Evolutionary conservation across 2,888 invertebrate genomes (phyloP).

Genomic region (Melipona bicolor): DNA sequence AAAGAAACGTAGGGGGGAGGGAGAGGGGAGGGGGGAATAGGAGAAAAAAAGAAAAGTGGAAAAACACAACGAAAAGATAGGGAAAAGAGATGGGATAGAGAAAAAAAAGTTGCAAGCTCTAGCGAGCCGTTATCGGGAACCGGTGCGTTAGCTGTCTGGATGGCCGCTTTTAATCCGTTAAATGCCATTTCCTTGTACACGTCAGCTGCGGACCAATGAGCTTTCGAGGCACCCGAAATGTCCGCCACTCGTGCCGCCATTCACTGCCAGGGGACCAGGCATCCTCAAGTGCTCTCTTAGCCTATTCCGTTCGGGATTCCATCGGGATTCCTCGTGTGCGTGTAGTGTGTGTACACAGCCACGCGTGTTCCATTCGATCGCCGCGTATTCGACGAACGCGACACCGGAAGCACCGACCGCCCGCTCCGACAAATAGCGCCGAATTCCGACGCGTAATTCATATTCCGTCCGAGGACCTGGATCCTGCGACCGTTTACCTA

Average conservation of each 20-base stretch:
- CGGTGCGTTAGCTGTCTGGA: conserved; percentile 48
- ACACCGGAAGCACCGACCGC: conserved; percentile 33
- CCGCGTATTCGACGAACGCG: conserved; percentile 7
- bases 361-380: conserved; percentile 24
- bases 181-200: conserved; percentile 77
- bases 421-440: conserved; percentile 36
- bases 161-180: conserved; percentile 73
- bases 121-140: conserved; percentile 51
- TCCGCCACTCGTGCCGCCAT: conserved; percentile 59
- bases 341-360: conserved; percentile 29
- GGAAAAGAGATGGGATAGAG: conserved; percentile 26
- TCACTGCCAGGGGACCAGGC: conserved; percentile 45
- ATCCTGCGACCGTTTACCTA: not conserved
- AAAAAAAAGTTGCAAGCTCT: conserved; percentile 31
- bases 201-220: conserved; percentile 72
- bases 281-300: conserved; percentile 61
- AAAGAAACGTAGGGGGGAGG: conserved; percentile 21
- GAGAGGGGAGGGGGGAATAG: not conserved
- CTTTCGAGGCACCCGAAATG: conserved; percentile 60
- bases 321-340: conserved; percentile 39
- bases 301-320: conserved; percentile 55
- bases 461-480: not conserved
- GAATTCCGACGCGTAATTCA: conserved; percentile 9
- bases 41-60: not conserved
- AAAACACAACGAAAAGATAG: conserved; percentile 19